These are phyloP conservation scores for Drosophila testacea DNA, from an alignment of 2,888 invertebrate genomes.

Conservation along the genomic window DNA sequence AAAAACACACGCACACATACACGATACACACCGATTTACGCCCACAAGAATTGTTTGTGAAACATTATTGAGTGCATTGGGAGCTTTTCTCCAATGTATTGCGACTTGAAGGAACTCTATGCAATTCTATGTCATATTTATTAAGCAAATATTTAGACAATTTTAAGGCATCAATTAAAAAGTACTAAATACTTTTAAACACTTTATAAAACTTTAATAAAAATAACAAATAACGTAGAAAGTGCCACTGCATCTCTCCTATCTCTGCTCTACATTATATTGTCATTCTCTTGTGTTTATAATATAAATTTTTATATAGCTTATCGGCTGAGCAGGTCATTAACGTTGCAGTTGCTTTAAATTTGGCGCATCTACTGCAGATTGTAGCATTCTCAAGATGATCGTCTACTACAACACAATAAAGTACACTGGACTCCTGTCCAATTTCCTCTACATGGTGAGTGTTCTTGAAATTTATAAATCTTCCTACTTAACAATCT, in stretches of 20 bases:
- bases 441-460: constrained; percentile 79
- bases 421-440: constrained; percentile 74
- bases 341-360: constrained; percentile 51
- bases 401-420: constrained; percentile 73
- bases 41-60: constrained; percentile 74
- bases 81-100: constrained; percentile 48
- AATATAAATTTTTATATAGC: constrained; percentile 13
- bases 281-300: background rate
- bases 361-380: constrained; percentile 41
- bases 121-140: constrained; percentile 73
- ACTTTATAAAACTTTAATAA: constrained; percentile 56
- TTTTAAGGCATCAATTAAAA: constrained; percentile 51
- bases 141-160: constrained; percentile 66
- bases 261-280: constrained; percentile 8
- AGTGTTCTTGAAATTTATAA: constrained; percentile 22
- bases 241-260: constrained; percentile 1
- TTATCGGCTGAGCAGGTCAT: constrained; percentile 52
- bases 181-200: constrained; percentile 59
- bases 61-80: constrained; percentile 50
- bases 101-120: constrained; percentile 62
- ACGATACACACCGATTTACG: constrained; percentile 53
- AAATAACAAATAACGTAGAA: constrained; percentile 32
- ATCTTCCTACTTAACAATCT: background rate
- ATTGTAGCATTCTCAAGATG: constrained; percentile 63
- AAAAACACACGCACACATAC: constrained; percentile 17